These are phyloP conservation scores for Leptinotarsa texana DNA, from an alignment of 1,140 invertebrate species.

Conservation along the genomic window DNA sequence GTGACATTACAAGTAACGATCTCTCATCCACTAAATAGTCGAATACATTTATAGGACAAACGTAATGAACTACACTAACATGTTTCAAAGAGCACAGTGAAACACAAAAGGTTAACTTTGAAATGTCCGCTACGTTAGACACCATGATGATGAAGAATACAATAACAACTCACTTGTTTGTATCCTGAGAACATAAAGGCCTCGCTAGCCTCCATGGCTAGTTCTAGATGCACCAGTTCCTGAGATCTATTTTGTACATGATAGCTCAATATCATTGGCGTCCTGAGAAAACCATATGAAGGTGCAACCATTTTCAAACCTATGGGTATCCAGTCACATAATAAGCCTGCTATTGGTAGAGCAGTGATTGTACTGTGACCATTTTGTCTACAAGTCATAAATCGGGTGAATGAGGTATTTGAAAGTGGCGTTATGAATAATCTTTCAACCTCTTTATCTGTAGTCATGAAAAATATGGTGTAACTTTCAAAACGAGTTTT, in stretches of 20 bases:
- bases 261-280: slow-evolving; percentile 71
- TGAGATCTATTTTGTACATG: slow-evolving; percentile 73
- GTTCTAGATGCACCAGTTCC: slow-evolving; percentile 71
- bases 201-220: slow-evolving; percentile 80
- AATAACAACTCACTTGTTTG: slow-evolving; percentile 68
- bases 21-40: not conserved
- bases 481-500: too few species aligned
- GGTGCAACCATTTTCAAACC: slow-evolving; percentile 74
- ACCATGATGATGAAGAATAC: too few species aligned
- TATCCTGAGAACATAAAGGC: slow-evolving; percentile 90
- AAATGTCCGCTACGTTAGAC: too few species aligned
- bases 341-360: slow-evolving; percentile 62
- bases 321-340: slow-evolving; percentile 70
- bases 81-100: too few species aligned
- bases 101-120: too few species aligned
- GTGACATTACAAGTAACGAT: not conserved
- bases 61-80: not conserved
- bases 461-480: too few species aligned
- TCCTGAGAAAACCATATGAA: slow-evolving; percentile 73
- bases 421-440: too few species aligned
- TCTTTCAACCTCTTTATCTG: too few species aligned
- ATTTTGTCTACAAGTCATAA: slow-evolving; percentile 36
- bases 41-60: not conserved
- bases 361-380: slow-evolving; percentile 56
- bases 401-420: too few species aligned